Percentiles rank a stretch among this genome's conserved stretches.
These are phyloP conservation scores for Enhydra lutris DNA, from an alignment of 2,113 vertebrate species.

Conservation along the genomic window DNA sequence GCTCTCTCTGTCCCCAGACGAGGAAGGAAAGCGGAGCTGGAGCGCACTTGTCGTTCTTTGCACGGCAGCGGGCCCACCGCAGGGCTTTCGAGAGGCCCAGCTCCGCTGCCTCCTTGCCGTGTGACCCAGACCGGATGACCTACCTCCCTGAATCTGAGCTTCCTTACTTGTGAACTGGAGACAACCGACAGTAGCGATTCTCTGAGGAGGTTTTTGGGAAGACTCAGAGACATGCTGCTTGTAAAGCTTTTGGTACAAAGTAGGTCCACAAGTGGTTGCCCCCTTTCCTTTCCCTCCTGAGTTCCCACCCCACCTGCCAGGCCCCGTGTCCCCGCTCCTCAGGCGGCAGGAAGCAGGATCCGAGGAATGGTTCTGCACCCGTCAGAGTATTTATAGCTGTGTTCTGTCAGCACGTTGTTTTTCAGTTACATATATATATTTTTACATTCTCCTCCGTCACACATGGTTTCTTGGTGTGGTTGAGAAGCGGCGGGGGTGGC, in stretches of 20 bases:
- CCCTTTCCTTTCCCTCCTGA: background rate
- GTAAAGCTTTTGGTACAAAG: background rate
- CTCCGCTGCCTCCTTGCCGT: background rate
- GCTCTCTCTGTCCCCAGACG: background rate
- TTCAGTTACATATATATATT: slow-evolving; percentile 59
- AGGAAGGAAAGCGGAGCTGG: background rate
- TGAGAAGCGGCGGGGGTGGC: slow-evolving; percentile 49
- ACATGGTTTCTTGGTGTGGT: slow-evolving; percentile 41
- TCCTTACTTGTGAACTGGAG: background rate
- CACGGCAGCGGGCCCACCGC: background rate
- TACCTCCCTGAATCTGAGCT: background rate
- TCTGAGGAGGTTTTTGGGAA: background rate
- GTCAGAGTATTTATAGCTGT: slow-evolving; percentile 68
- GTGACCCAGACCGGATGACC: background rate
- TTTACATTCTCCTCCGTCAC: slow-evolving; percentile 64
- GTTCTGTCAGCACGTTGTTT: slow-evolving; percentile 65
- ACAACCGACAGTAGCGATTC: background rate
- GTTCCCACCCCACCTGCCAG: background rate
- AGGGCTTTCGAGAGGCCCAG: background rate
- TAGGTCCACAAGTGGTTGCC: background rate
- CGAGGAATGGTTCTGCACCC: background rate
- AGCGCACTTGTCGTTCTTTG: background rate
- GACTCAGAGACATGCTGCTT: background rate
- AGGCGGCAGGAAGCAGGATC: slow-evolving; percentile 56
- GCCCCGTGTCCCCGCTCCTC: background rate